A percentile compares a stretch with the other conserved stretches of the same genome.
These are phyloP conservation scores for Napeogenes inachia DNA, from an alignment of 2,888 invertebrate genomes.

Conservation along the genomic window DNA sequence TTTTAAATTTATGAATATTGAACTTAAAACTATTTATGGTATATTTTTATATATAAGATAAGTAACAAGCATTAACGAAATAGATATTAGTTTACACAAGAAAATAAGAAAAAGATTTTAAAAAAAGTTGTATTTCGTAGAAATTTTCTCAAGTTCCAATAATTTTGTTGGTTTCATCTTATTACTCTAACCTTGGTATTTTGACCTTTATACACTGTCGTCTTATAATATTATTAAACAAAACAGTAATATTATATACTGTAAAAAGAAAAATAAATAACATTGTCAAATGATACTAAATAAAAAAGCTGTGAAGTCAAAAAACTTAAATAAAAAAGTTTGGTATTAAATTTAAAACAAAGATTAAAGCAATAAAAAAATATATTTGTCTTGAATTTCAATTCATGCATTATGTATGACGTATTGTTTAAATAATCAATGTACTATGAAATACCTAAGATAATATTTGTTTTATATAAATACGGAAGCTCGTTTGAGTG, in stretches of 20 bases:
- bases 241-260: slow-evolving; percentile 36
- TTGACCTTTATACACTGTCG: slow-evolving; percentile 60
- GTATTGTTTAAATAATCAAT: slow-evolving; percentile 1
- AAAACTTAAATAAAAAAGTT: neutral
- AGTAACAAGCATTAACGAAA: too few relatives aligned
- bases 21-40: too few relatives aligned
- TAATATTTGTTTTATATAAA: neutral
- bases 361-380: too few relatives aligned
- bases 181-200: slow-evolving; percentile 56
- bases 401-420: neutral
- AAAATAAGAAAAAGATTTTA: too few relatives aligned
- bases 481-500: slow-evolving; percentile 2
- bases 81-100: too few relatives aligned
- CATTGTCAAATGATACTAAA: neutral
- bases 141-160: slow-evolving; percentile 42
- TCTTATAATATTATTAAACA: slow-evolving; percentile 56
- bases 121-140: slow-evolving; percentile 11
- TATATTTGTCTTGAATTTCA: neutral
- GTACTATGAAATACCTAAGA: neutral
- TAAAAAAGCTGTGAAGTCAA: neutral
- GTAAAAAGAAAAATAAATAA: neutral
- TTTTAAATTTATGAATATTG: too few relatives aligned
- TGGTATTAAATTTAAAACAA: too few relatives aligned
- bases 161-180: slow-evolving; percentile 49
- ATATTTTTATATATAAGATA: too few relatives aligned